A percentile compares a stretch with the other conserved stretches of the same genome.
Conservation (phyloP, 2,888 invertebrate genomes). For the Dendrolimus pini region DNA sequence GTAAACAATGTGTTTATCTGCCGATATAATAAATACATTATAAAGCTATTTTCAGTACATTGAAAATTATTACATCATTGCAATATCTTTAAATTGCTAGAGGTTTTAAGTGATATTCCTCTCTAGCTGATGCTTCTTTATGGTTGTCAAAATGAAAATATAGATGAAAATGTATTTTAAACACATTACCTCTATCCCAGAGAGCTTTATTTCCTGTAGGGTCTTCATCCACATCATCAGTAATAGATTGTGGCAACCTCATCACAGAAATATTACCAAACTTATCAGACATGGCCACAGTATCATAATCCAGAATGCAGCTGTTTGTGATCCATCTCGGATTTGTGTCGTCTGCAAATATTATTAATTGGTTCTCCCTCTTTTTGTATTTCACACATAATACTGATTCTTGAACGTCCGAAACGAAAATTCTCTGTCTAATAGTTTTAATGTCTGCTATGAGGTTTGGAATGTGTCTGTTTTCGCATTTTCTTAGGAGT, state of each 20-base stretch:
- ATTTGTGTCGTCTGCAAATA: constrained; percentile 98
- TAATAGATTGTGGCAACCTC: constrained; percentile 91
- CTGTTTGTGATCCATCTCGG: constrained; percentile 96
- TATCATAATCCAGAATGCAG: constrained; percentile 95
- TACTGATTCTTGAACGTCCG: constrained; percentile 97
- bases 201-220: constrained; percentile 98
- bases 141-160: too few species aligned
- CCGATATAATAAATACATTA: too few species aligned
- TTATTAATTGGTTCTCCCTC: constrained; percentile 96
- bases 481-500: constrained; percentile 97
- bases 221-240: constrained; percentile 99
- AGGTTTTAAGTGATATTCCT: too few species aligned
- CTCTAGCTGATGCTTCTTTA: too few species aligned
- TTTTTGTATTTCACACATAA: constrained; percentile 97
- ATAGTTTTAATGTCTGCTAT: constrained; percentile 95
- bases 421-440: constrained; percentile 95
- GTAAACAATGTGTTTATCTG: too few species aligned
- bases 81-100: too few species aligned
- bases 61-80: too few species aligned
- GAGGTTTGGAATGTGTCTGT: constrained; percentile 95
- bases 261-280: constrained; percentile 97
- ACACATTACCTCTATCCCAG: constrained; percentile 85
- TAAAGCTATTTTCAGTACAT: too few species aligned
- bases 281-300: constrained; percentile 97
- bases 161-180: too few species aligned